phyloP scores from a whole-genome alignment of 2,888 invertebrate species.

The Apeira syringaria region DNA sequence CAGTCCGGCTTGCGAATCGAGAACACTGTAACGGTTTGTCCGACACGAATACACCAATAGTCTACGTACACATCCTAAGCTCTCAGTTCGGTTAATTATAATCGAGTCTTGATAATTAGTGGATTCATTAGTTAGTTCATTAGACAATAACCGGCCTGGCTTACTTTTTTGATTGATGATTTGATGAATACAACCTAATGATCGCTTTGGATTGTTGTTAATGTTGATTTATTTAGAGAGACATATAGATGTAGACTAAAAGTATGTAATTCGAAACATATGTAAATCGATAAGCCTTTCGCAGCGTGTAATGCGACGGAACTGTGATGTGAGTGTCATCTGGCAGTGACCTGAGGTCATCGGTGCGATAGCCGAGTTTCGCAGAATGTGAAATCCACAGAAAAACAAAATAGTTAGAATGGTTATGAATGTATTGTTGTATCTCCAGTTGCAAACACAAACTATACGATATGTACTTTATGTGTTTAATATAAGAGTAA shows the following conservation, averaged over 20 bases:
- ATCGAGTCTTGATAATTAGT: constrained; percentile 9
- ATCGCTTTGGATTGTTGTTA: neutral
- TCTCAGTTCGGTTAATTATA: constrained; percentile 12
- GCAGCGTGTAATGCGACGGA: constrained; percentile 8
- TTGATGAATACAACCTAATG: neutral
- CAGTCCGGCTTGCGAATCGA: constrained; percentile 71
- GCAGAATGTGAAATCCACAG: constrained; percentile 21
- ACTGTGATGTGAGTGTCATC: constrained; percentile 5
- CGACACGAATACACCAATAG: constrained; percentile 50
- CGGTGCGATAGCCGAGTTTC: constrained; percentile 62
- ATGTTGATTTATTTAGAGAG: too few relatives aligned
- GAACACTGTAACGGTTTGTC: constrained; percentile 78
- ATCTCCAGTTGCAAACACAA: too few relatives aligned
- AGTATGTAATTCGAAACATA: too few relatives aligned
- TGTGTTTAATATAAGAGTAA: too few relatives aligned
- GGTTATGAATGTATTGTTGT: too few relatives aligned
- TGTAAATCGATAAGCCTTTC: too few relatives aligned
- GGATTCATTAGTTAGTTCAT: constrained; percentile 18
- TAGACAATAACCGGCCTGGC: constrained; percentile 27
- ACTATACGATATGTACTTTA: too few relatives aligned
- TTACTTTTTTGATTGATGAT: constrained; percentile 33
- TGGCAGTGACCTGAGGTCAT: constrained; percentile 46
- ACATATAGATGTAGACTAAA: too few relatives aligned
- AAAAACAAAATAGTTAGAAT: too few relatives aligned
- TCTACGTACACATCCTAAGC: constrained; percentile 25